phyloP scores from a whole-genome alignment of 2,888 invertebrate genomes.

The Siphlonurus alternatus region DNA sequence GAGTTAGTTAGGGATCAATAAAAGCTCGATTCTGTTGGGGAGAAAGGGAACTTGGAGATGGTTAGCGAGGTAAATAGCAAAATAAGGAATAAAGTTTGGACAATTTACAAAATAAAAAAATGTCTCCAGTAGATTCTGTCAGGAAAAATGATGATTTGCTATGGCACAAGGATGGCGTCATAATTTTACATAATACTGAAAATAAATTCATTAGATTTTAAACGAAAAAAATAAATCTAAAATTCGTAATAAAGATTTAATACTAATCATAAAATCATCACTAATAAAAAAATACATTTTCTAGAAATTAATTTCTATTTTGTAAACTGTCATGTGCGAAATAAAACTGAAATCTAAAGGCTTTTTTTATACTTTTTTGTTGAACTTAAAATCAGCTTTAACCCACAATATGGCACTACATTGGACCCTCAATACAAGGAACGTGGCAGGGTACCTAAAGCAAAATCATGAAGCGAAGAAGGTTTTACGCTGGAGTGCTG shows the following conservation, averaged over 20 bases:
- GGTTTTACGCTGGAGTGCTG: background rate
- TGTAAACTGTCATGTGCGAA: background rate
- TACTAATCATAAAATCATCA: too few species aligned
- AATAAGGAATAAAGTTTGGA: background rate
- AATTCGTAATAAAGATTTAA: background rate
- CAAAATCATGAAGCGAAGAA: background rate
- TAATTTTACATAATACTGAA: background rate
- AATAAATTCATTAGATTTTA: background rate
- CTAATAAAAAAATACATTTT: too few species aligned
- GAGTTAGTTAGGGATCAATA: background rate
- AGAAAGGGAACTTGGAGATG: background rate
- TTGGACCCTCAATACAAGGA: background rate
- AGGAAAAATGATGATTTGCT: background rate
- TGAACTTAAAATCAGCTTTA: background rate
- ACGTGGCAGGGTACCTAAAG: background rate
- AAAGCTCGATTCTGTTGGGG: background rate
- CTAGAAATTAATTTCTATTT: too few species aligned
- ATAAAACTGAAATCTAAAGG: background rate
- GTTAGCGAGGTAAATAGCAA: background rate
- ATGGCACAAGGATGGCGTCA: background rate
- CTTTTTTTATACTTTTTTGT: too few species aligned
- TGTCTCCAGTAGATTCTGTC: too few species aligned
- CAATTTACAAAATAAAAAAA: background rate
- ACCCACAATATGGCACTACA: background rate
- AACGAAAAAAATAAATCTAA: background rate